Percentiles rank a stretch among this genome's conserved stretches.
These are phyloP conservation scores for Sus cebifrons DNA, from an alignment of 2,797 vertebrate genomes.

Conservation along the genomic window DNA sequence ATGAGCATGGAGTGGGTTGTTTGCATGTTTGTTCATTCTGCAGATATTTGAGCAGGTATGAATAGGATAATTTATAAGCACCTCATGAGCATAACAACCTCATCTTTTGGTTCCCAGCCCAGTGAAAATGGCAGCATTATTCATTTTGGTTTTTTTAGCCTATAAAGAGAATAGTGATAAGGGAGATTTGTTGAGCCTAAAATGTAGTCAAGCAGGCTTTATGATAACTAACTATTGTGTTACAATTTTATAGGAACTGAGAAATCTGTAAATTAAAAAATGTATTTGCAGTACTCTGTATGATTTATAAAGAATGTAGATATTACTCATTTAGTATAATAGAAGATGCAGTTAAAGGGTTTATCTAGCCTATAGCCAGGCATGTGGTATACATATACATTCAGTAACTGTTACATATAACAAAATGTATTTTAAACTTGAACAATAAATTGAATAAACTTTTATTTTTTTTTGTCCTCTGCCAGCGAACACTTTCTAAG, in stretches of 20 bases:
- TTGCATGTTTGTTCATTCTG: not conserved
- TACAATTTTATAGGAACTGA: slow-evolving; percentile 58
- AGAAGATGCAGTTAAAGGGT: not conserved
- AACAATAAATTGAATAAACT: slow-evolving; percentile 59
- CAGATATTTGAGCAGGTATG: not conserved
- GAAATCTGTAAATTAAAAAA: slow-evolving; percentile 47
- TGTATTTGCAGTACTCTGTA: not conserved
- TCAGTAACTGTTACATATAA: not conserved
- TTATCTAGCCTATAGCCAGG: not conserved
- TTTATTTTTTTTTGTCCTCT: slow-evolving; percentile 58
- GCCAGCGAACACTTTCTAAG: slow-evolving; percentile 96
- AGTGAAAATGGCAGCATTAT: slow-evolving; percentile 19
- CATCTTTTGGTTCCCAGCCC: not conserved
- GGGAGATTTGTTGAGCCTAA: slow-evolving; percentile 12
- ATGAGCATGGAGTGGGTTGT: not conserved
- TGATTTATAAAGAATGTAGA: slow-evolving; percentile 22
- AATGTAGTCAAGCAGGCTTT: not conserved
- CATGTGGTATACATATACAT: not conserved
- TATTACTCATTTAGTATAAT: not conserved
- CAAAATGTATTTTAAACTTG: not conserved
- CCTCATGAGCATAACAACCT: not conserved
- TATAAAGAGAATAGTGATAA: not conserved
- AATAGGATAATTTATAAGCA: not conserved
- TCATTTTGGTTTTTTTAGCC: slow-evolving; percentile 64
- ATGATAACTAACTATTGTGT: not conserved